A percentile compares a stretch with the other conserved stretches of the same genome.
Conservation (phyloP, 2,888 invertebrate genomes). For the Odontocerum albicorne region DNA sequence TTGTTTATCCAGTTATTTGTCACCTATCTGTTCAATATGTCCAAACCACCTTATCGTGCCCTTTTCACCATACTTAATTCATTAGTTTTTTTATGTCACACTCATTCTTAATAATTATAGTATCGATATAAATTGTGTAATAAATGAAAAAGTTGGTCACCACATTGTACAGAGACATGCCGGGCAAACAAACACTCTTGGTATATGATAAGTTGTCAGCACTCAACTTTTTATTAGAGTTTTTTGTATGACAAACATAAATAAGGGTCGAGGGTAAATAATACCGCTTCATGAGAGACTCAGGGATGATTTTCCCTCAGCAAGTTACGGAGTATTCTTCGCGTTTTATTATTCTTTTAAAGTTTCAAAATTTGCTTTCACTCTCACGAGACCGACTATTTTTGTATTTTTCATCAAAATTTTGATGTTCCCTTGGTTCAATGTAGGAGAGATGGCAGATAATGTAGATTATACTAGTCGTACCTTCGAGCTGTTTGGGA, state of each 20-base stretch:
- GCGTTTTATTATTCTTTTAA: slow-evolving; percentile 25
- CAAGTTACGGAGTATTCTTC: slow-evolving; percentile 6
- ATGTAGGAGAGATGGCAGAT: no score
- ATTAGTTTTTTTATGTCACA: no score
- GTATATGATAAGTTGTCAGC: slow-evolving; percentile 35
- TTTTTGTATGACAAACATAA: slow-evolving; percentile 35
- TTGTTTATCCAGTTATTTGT: no score
- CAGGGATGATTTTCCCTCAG: slow-evolving; percentile 17
- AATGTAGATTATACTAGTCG: no score
- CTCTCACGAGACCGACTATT: slow-evolving; percentile 10
- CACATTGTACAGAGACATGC: slow-evolving; percentile 13
- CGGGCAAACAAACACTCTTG: slow-evolving; percentile 25
- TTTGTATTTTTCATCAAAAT: slow-evolving; percentile 12
- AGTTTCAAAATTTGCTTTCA: slow-evolving; percentile 15
- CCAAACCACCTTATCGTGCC: no score
- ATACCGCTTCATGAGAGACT: slow-evolving; percentile 16
- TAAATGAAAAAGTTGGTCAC: no score
- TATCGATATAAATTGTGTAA: no score
- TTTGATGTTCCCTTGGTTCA: no score
- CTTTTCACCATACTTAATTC: no score
- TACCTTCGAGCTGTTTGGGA: no score
- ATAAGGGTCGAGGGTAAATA: slow-evolving; percentile 29
- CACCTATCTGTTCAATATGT: no score
- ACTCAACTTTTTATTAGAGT: slow-evolving; percentile 36
- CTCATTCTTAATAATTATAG: no score